Evolutionary conservation across 1,140 invertebrate genomes (phyloP).

Genomic region (Sitophilus oryzae): DNA sequence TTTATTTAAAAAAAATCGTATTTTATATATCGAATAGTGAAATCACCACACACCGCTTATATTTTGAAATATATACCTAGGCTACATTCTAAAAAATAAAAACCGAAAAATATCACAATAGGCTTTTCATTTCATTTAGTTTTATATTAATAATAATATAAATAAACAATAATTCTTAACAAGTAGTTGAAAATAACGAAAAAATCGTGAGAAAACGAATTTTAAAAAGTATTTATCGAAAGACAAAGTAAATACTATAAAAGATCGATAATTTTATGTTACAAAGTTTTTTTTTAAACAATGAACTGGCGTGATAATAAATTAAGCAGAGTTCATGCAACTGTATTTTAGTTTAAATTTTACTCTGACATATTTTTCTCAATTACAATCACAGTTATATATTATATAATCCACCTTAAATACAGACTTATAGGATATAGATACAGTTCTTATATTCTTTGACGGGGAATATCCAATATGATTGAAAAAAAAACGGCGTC

Average conservation of each 20-base stretch:
- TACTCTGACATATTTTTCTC: too few species aligned
- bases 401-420: conserved; percentile 46
- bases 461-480: conserved; percentile 96
- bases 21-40: too few species aligned
- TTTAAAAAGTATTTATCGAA: too few species aligned
- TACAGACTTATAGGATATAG: conserved; percentile 2
- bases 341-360: too few species aligned
- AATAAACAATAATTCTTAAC: too few species aligned
- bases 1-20: conserved; percentile 18
- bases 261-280: too few species aligned
- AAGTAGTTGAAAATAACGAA: too few species aligned
- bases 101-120: conserved; percentile 14
- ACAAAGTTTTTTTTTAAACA: too few species aligned
- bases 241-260: too few species aligned
- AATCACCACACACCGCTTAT: conserved; percentile 16
- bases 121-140: background rate
- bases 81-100: background rate
- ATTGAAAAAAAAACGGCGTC: conserved; percentile 87
- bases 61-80: background rate
- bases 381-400: conserved; percentile 96
- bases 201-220: too few species aligned
- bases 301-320: too few species aligned
- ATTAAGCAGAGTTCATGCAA: too few species aligned
- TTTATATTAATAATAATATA: background rate
- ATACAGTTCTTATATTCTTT: conserved; percentile 87